phyloP scores from a whole-genome alignment of 2,888 invertebrate species.

The Syrista parreyssii region DNA sequence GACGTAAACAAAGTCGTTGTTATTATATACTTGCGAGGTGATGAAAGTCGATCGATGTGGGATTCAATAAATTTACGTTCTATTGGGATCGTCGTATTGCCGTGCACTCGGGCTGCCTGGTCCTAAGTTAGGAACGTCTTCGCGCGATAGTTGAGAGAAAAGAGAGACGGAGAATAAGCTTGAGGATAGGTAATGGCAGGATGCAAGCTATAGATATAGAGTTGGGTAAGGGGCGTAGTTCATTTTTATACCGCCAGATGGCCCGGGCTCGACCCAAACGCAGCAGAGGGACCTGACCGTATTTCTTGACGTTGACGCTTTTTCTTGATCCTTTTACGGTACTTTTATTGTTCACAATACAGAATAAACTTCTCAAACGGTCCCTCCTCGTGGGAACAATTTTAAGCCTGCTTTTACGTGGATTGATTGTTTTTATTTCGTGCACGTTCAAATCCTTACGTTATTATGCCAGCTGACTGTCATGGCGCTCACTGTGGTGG shows the following conservation, averaged over 20 bases:
- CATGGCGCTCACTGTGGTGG: not conserved
- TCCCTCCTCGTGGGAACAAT: not conserved
- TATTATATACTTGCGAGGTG: not conserved
- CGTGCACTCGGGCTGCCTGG: not conserved
- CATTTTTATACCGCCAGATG: not conserved
- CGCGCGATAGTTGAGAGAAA: not conserved
- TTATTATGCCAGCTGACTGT: not conserved
- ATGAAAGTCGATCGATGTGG: not conserved
- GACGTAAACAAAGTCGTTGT: not conserved
- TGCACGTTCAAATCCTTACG: not conserved
- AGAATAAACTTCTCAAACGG: not conserved
- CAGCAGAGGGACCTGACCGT: not conserved
- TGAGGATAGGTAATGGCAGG: not conserved
- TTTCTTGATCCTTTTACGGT: not conserved
- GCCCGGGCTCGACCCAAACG: not conserved
- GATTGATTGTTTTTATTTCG: not conserved
- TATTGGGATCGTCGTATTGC: not conserved
- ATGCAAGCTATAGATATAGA: not conserved
- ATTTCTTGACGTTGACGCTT: not conserved
- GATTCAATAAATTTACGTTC: not conserved
- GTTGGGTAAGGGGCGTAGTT: not conserved
- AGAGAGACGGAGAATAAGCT: not conserved
- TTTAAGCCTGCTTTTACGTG: not conserved
- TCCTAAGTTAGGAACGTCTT: not conserved
- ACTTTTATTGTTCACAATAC: not conserved